Conservation (phyloP, 1,140 invertebrate genomes). For the Hypsibius dujardini region DNA sequence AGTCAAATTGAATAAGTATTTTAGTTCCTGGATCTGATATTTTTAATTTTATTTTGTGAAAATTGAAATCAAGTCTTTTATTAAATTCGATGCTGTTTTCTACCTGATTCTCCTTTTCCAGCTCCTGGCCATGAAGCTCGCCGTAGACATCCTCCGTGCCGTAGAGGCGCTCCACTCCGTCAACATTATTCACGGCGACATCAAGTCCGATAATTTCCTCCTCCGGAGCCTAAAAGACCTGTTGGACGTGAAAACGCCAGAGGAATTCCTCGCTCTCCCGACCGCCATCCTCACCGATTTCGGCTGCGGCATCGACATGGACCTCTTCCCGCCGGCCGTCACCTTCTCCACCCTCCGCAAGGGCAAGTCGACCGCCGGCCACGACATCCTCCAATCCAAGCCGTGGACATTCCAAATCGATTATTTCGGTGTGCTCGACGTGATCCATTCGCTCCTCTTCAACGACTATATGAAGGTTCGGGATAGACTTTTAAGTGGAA, state of each 20-base stretch:
- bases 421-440: constrained; percentile 32
- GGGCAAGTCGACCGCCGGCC: constrained; percentile 27
- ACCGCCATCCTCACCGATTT: constrained; percentile 30
- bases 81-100: too few species aligned
- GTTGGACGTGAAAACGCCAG: neutral
- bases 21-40: too few species aligned
- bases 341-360: constrained; percentile 29
- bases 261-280: neutral
- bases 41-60: too few species aligned
- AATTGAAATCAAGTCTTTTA: too few species aligned
- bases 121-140: constrained; percentile 27
- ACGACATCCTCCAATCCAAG: constrained; percentile 34
- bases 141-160: neutral
- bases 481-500: too few species aligned
- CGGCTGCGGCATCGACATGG: constrained; percentile 34
- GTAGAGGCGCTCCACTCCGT: neutral
- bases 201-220: constrained; percentile 13
- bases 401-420: constrained; percentile 36
- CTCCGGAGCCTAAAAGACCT: neutral
- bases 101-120: too few species aligned
- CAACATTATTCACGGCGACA: constrained; percentile 15
- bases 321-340: constrained; percentile 29
- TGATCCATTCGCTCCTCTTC: constrained; percentile 31
- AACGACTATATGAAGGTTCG: constrained; percentile 33
- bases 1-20: too few species aligned